Evolutionary conservation across 1,140 invertebrate species (phyloP).

Genomic region (Aphelinus atriplicis): DNA sequence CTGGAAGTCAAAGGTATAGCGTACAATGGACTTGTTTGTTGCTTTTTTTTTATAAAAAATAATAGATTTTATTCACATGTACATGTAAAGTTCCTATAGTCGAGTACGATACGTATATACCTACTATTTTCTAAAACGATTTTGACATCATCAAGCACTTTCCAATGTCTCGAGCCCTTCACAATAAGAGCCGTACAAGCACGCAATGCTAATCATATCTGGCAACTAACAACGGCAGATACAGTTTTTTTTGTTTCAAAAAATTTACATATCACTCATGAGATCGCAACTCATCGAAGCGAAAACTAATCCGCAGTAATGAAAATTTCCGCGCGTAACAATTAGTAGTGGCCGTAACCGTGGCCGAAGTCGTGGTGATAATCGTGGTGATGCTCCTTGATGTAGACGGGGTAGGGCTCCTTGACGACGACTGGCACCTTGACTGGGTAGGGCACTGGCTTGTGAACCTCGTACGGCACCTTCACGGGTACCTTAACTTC

Average conservation of each 20-base stretch:
- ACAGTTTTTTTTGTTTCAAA: background rate
- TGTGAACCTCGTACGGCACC: constrained; percentile 67
- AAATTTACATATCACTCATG: constrained; percentile 28
- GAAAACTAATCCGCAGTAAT: too few relatives aligned
- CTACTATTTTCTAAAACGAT: background rate
- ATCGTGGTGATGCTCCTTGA: constrained; percentile 52
- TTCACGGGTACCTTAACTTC: constrained; percentile 63
- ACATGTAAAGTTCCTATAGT: constrained; percentile 13
- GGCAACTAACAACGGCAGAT: background rate
- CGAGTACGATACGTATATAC: constrained; percentile 13
- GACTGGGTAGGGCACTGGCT: constrained; percentile 59
- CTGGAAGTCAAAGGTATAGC: too few relatives aligned
- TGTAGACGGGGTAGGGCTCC: constrained; percentile 68
- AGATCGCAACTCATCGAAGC: constrained; percentile 20
- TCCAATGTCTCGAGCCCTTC: background rate
- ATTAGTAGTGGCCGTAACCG: constrained; percentile 44
- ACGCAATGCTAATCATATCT: background rate
- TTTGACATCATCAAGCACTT: background rate
- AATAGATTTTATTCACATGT: constrained; percentile 35
- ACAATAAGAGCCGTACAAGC: background rate
- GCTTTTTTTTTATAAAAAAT: constrained; percentile 19
- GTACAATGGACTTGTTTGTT: background rate
- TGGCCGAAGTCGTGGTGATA: constrained; percentile 23
- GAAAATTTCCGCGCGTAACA: too few relatives aligned
- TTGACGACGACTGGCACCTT: constrained; percentile 59